These are phyloP conservation scores for Planiliza haematocheilus DNA, from an alignment of 2,113 vertebrate species.

Conservation along the genomic window DNA sequence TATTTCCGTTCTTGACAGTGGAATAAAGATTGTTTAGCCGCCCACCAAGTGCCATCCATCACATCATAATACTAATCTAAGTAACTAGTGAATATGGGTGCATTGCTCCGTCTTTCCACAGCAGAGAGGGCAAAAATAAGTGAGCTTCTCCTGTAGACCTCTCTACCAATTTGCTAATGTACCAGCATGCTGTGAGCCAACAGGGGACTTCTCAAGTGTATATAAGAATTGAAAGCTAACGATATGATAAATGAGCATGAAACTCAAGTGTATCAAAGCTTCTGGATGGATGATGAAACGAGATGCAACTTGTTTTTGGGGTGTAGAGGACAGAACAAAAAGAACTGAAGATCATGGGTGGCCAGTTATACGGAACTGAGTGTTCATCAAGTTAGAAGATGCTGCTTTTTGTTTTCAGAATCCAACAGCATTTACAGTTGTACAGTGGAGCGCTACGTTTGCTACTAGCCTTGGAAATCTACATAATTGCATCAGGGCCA, in stretches of 20 bases:
- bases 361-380: not conserved
- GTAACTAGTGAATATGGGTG: not conserved
- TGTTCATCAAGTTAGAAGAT: not conserved
- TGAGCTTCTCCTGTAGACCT: not conserved
- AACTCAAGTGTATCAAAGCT: conserved; percentile 38
- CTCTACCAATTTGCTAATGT: conserved; percentile 3
- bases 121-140: not conserved
- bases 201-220: not conserved
- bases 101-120: not conserved
- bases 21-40: not conserved
- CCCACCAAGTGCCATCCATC: not conserved
- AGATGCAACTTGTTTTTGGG: conserved; percentile 43
- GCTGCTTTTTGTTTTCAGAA: not conserved
- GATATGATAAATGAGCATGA: conserved; percentile 26
- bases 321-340: conserved; percentile 25
- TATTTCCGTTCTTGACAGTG: not conserved
- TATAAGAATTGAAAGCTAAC: conserved; percentile 15
- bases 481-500: not conserved
- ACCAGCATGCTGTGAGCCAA: not conserved
- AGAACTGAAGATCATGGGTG: conserved; percentile 18
- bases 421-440: not conserved
- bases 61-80: not conserved
- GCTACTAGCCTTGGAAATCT: not conserved
- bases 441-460: not conserved
- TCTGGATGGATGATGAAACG: conserved; percentile 62